A percentile compares a stretch with the other conserved stretches of the same genome.
Evolutionary conservation across 2,113 vertebrate genomes (phyloP).

Genomic region (Xyliphius kryptos): DNA sequence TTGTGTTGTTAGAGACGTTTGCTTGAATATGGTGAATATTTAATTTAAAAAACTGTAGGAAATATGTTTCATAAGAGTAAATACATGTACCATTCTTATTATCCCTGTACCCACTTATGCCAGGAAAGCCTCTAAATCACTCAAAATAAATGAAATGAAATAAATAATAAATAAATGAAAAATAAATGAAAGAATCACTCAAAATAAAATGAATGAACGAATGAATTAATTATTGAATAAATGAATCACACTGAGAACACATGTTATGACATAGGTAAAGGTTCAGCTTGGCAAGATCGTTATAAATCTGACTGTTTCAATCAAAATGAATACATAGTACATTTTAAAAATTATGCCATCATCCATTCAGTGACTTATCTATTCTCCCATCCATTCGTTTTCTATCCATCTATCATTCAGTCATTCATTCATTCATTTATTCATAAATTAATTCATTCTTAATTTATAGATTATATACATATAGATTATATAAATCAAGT

Average conservation of each 20-base stretch:
- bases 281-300: slow-evolving; percentile 1
- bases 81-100: slow-evolving; percentile 7
- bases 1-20: slow-evolving; percentile 7
- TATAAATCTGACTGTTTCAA: slow-evolving; percentile 22
- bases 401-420: not conserved
- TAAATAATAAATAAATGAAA: not conserved
- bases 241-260: not conserved
- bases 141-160: not conserved
- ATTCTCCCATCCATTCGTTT: too few species aligned
- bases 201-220: too few species aligned
- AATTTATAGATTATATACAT: slow-evolving; percentile 32
- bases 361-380: too few species aligned
- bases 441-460: not conserved
- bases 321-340: slow-evolving; percentile 11
- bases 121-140: not conserved
- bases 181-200: too few species aligned
- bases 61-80: not conserved
- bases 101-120: too few species aligned
- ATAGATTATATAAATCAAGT: slow-evolving; percentile 43
- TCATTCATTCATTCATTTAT: too few species aligned
- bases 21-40: not conserved
- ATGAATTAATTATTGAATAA: too few species aligned
- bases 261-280: not conserved
- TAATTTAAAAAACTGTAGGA: not conserved
- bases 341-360: too few species aligned